These are phyloP conservation scores for Enteromius treurensis DNA, from an alignment of 2,797 vertebrate species.

Conservation along the genomic window DNA sequence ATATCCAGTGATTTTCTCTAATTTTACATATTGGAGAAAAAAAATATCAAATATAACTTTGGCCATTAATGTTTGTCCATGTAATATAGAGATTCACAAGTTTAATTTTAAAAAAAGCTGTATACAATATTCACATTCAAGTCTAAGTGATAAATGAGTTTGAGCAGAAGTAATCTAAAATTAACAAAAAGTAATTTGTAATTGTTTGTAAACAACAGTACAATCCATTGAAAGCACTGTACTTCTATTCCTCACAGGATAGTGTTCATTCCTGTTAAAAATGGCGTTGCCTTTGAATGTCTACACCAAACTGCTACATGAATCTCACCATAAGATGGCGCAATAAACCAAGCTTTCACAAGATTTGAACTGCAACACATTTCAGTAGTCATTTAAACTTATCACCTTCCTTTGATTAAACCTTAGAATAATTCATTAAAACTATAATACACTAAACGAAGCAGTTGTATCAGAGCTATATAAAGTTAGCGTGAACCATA, in stretches of 20 bases:
- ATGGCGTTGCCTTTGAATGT: neutral
- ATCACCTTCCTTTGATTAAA: neutral
- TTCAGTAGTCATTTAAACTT: neutral
- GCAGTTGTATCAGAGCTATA: neutral
- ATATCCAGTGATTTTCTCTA: neutral
- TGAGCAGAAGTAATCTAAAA: neutral
- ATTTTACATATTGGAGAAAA: neutral
- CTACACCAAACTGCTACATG: neutral
- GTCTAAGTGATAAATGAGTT: neutral
- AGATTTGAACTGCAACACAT: neutral
- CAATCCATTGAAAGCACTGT: neutral
- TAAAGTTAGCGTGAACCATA: neutral
- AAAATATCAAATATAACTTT: neutral
- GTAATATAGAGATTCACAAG: neutral
- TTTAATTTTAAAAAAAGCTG: neutral
- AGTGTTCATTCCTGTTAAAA: neutral
- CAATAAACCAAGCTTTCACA: constrained; percentile 8
- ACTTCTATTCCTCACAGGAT: neutral
- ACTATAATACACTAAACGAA: neutral
- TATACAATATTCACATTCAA: neutral
- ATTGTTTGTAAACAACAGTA: neutral
- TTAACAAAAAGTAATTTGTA: neutral
- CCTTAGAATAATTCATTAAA: neutral
- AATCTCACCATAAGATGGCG: constrained; percentile 31
- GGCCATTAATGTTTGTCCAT: neutral